Evolutionary conservation across 1,140 invertebrate species (phyloP).

Genomic region (Habropoda laboriosa): DNA sequence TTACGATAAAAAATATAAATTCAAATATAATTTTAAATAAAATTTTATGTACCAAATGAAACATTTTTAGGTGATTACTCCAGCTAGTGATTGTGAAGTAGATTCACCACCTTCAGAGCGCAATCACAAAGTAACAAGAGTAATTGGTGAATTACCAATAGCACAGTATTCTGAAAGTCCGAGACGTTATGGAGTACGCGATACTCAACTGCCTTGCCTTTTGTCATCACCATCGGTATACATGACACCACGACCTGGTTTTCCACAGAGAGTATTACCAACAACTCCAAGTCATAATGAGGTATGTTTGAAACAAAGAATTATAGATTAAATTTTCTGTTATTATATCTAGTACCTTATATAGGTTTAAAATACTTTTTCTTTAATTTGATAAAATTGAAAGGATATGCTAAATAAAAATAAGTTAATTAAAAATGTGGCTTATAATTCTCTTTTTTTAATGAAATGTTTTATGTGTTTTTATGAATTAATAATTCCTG

Average conservation of each 20-base stretch:
- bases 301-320: slow-evolving; percentile 58
- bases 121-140: slow-evolving; percentile 86
- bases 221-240: slow-evolving; percentile 86
- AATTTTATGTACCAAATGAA: background rate
- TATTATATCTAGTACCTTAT: background rate
- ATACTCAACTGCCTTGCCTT: slow-evolving; percentile 83
- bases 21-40: background rate
- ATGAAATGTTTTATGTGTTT: too few relatives aligned
- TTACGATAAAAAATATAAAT: too few relatives aligned
- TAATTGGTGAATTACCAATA: slow-evolving; percentile 94
- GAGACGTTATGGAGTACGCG: slow-evolving; percentile 89
- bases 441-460: too few relatives aligned
- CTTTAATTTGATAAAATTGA: background rate
- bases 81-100: slow-evolving; percentile 80
- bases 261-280: slow-evolving; percentile 85
- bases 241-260: slow-evolving; percentile 86
- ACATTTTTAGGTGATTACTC: slow-evolving; percentile 78
- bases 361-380: slow-evolving; percentile 17
- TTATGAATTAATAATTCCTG: too few relatives aligned
- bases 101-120: slow-evolving; percentile 81
- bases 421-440: background rate
- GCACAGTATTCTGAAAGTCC: slow-evolving; percentile 96
- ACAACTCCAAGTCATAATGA: slow-evolving; percentile 80
- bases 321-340: slow-evolving; percentile 24
- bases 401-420: too few relatives aligned